Conservation (phyloP, 1,140 invertebrate genomes). For the Globodera rostochiensis region DNA sequence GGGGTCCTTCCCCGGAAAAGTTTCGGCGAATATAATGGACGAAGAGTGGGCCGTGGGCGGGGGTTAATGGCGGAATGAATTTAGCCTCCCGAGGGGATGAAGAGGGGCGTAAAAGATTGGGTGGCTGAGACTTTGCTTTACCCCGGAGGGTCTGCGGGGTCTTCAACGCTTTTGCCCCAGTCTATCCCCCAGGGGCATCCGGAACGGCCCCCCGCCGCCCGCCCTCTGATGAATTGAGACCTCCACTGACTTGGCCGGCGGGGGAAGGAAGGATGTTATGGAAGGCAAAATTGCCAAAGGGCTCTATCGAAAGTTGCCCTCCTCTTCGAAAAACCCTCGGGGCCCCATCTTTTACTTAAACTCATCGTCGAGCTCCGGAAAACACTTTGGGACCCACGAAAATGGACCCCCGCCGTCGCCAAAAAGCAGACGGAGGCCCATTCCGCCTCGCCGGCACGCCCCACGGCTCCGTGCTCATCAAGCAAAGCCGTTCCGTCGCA, state of each 20-base stretch:
- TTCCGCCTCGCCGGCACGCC: neutral
- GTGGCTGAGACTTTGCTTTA: neutral
- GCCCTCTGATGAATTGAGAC: neutral
- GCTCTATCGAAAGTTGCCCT: neutral
- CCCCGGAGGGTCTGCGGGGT: neutral
- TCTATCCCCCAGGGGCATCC: constrained; percentile 2
- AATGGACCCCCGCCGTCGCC: neutral
- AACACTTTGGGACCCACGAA: neutral
- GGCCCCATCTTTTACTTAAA: neutral
- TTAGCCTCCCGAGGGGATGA: neutral
- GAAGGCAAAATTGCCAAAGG: neutral
- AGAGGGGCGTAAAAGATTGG: constrained; percentile 4
- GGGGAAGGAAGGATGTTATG: neutral
- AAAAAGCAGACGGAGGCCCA: neutral
- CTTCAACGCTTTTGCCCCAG: neutral
- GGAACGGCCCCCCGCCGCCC: neutral
- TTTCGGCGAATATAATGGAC: constrained; percentile 16
- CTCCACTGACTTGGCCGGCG: neutral
- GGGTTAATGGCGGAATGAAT: constrained; percentile 18
- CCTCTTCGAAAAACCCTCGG: neutral
- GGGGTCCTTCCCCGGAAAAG: neutral
- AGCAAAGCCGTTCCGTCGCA: constrained; percentile 12
- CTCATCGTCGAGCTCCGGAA: neutral
- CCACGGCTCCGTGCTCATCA: constrained; percentile 5
- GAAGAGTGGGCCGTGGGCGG: neutral